Percentiles rank a stretch among this genome's conserved stretches.
Evolutionary conservation across 2,797 vertebrate species (phyloP).

Genomic region (Australoheros facetus): DNA sequence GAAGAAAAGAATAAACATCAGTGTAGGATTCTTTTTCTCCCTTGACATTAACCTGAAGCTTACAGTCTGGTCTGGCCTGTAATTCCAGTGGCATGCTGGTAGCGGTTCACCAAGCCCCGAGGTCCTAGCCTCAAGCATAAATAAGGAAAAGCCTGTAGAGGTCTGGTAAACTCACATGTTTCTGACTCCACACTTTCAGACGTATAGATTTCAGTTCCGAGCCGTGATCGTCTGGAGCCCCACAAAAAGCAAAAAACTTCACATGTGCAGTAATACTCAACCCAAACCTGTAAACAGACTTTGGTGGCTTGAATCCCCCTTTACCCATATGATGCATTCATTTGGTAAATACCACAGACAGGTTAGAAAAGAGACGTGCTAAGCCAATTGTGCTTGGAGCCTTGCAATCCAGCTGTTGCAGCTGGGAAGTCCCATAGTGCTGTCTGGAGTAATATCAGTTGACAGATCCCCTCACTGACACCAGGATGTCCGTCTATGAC

Average conservation of each 20-base stretch:
- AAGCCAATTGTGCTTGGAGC: constrained; percentile 22
- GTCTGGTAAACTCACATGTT: not conserved
- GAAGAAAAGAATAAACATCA: not conserved
- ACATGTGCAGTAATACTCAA: not conserved
- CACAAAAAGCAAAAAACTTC: not conserved
- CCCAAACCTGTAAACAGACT: not conserved
- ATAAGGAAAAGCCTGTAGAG: not conserved
- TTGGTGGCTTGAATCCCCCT: not conserved
- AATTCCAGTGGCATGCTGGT: not conserved
- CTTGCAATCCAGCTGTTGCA: constrained; percentile 54
- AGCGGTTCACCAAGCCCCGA: not conserved
- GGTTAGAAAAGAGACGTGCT: not conserved
- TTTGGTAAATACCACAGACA: constrained; percentile 20
- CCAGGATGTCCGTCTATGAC: constrained; percentile 73
- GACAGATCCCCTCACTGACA: constrained; percentile 67
- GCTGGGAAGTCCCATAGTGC: constrained; percentile 38
- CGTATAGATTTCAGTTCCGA: not conserved
- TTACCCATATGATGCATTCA: not conserved
- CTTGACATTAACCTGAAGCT: not conserved
- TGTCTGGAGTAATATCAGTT: constrained; percentile 67
- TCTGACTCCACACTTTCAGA: accelerated
- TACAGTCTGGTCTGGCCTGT: not conserved
- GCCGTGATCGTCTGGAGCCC: not conserved
- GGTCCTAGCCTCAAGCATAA: not conserved
- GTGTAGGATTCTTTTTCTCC: not conserved